Percentiles rank a stretch among this genome's conserved stretches.
Evolutionary conservation across 2,113 vertebrate species (phyloP).

Genomic region (Tenrec ecaudatus): DNA sequence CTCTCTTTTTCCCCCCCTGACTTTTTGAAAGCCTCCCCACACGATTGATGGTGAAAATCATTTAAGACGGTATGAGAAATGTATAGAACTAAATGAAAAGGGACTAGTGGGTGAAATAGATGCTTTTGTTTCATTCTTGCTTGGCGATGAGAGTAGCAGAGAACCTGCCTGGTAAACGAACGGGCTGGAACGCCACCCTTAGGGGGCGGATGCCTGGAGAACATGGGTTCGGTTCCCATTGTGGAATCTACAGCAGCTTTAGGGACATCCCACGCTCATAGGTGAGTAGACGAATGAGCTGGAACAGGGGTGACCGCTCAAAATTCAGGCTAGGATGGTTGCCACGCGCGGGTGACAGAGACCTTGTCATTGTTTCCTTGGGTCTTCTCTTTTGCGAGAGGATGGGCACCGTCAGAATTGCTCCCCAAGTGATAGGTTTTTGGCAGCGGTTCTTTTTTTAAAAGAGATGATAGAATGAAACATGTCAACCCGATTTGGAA

Average conservation of each 20-base stretch:
- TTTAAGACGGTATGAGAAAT: neutral
- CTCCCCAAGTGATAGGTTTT: neutral
- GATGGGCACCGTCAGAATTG: neutral
- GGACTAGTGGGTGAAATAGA: neutral
- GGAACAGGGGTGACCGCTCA: neutral
- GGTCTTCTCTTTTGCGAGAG: neutral
- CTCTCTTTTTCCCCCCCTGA: no score
- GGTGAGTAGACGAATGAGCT: neutral
- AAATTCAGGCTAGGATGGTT: neutral
- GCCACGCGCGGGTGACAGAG: neutral
- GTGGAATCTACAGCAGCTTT: neutral
- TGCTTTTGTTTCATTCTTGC: neutral
- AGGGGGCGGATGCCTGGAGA: neutral
- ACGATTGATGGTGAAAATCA: neutral
- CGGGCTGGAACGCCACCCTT: no score
- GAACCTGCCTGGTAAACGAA: neutral
- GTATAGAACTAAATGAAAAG: neutral
- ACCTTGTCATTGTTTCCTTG: neutral
- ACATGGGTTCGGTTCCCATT: rapidly evolving
- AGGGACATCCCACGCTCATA: neutral
- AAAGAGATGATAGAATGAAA: neutral
- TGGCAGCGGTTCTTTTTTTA: neutral
- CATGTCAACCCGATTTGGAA: slow-evolving; percentile 8
- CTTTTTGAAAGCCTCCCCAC: no score
- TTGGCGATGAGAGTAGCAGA: neutral